Evolutionary conservation across 2,888 invertebrate species (phyloP).

Genomic region (Ichneumon xanthorius): DNA sequence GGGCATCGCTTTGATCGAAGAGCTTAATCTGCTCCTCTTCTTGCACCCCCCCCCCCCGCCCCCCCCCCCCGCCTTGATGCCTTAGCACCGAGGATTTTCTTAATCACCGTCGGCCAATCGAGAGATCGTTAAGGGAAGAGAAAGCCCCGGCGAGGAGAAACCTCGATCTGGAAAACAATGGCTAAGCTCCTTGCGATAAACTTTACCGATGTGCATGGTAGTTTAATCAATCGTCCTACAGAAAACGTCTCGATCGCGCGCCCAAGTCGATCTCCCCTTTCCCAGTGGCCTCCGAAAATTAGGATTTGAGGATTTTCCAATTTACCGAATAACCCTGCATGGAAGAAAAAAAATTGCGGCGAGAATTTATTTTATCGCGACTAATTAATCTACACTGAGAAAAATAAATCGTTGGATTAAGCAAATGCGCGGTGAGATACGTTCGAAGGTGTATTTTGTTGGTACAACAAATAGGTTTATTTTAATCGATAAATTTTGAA

Average conservation of each 20-base stretch:
- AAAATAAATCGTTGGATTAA: no score
- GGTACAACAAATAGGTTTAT: no score
- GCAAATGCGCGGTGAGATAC: no score
- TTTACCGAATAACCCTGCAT: background rate
- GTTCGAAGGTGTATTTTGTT: no score
- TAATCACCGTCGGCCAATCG: constrained; percentile 67
- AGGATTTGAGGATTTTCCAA: background rate
- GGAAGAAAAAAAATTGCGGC: no score
- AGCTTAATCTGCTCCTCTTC: constrained; percentile 69
- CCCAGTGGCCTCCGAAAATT: background rate
- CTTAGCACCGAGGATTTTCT: constrained; percentile 60
- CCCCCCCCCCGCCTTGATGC: background rate
- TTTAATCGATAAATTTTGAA: no score
- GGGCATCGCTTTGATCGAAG: constrained; percentile 69
- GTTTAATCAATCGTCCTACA: constrained; percentile 38
- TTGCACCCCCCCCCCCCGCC: background rate
- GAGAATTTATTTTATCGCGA: no score
- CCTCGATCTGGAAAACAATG: constrained; percentile 31
- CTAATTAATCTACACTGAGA: no score
- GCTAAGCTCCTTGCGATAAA: constrained; percentile 31
- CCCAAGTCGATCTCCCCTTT: background rate
- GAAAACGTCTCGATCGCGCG: constrained; percentile 12
- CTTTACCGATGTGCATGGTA: constrained; percentile 3
- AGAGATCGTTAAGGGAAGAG: constrained; percentile 47
- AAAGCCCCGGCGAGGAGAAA: constrained; percentile 20